These are phyloP conservation scores for Nomada flava DNA, from an alignment of 2,888 invertebrate species.

Conservation along the genomic window DNA sequence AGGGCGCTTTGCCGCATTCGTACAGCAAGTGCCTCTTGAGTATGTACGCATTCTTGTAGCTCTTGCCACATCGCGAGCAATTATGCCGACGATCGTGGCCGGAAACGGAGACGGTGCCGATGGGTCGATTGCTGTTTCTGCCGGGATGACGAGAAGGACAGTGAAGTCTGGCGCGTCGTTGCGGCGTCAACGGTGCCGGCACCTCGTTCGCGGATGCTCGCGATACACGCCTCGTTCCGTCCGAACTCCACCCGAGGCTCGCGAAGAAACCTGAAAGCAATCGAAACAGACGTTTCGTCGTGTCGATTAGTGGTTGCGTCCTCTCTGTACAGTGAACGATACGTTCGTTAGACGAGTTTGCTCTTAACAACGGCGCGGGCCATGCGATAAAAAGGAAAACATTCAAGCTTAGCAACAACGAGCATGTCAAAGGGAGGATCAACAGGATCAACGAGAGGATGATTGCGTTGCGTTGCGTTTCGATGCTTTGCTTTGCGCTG, in stretches of 20 bases:
- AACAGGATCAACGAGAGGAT: constrained; percentile 23
- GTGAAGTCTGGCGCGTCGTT: constrained; percentile 80
- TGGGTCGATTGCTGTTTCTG: constrained; percentile 75
- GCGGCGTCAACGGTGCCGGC: constrained; percentile 80
- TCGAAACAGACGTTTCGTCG: constrained; percentile 65
- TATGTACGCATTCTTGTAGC: constrained; percentile 87
- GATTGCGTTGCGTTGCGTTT: constrained; percentile 25
- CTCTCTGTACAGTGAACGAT: background rate
- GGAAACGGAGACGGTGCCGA: constrained; percentile 65
- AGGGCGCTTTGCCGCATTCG: constrained; percentile 85
- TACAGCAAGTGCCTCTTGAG: constrained; percentile 86
- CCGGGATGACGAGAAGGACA: constrained; percentile 79
- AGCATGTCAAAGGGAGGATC: constrained; percentile 72
- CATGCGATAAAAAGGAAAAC: constrained; percentile 81
- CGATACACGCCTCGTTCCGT: constrained; percentile 68
- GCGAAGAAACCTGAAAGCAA: constrained; percentile 81
- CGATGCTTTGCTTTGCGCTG: constrained; percentile 6
- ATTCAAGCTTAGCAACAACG: constrained; percentile 83
- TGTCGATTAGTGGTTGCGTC: constrained; percentile 65
- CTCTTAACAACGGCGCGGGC: constrained; percentile 78
- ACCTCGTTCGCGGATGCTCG: constrained; percentile 68
- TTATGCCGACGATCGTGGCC: constrained; percentile 80
- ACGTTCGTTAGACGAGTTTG: constrained; percentile 52
- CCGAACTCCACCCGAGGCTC: constrained; percentile 78
- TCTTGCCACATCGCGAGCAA: constrained; percentile 87